Evolutionary conservation across 1,140 invertebrate genomes (phyloP).

Genomic region (Cephus cinctus): DNA sequence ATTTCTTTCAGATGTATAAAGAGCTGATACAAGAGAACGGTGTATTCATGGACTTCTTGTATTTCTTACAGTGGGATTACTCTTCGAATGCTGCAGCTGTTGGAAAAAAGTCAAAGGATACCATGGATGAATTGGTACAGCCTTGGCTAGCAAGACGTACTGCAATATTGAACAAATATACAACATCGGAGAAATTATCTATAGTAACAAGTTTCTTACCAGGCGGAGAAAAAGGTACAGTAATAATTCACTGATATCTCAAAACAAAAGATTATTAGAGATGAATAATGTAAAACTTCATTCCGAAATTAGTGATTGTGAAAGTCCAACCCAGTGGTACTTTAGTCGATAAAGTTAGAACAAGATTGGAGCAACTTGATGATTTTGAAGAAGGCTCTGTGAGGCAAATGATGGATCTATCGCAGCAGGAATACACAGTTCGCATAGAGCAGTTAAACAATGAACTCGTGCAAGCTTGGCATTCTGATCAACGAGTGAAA

Average conservation of each 20-base stretch:
- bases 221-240: conserved; percentile 75
- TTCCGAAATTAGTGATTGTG: conserved; percentile 62
- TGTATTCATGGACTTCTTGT: too few species aligned
- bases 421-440: conserved; percentile 87
- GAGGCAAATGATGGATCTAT: conserved; percentile 84
- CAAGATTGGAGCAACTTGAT: conserved; percentile 89
- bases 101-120: conserved; percentile 52
- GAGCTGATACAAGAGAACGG: too few species aligned
- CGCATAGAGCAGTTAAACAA: conserved; percentile 88
- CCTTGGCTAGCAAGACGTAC: conserved; percentile 73
- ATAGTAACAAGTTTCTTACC: conserved; percentile 85
- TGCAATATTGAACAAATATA: conserved; percentile 82
- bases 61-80: conserved; percentile 51
- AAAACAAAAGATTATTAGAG: conserved; percentile 9
- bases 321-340: conserved; percentile 69
- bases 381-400: conserved; percentile 90
- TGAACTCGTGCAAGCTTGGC: conserved; percentile 88
- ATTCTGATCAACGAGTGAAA: conserved; percentile 91
- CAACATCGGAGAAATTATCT: conserved; percentile 87
- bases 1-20: conserved; percentile 21
- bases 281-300: too few species aligned
- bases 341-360: conserved; percentile 88
- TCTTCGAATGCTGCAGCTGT: conserved; percentile 36
- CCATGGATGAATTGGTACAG: conserved; percentile 61
- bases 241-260: neutral